These are phyloP conservation scores for Phenganax marumi DNA, from an alignment of 92 coral and sea anemone species.

Conservation along the genomic window DNA sequence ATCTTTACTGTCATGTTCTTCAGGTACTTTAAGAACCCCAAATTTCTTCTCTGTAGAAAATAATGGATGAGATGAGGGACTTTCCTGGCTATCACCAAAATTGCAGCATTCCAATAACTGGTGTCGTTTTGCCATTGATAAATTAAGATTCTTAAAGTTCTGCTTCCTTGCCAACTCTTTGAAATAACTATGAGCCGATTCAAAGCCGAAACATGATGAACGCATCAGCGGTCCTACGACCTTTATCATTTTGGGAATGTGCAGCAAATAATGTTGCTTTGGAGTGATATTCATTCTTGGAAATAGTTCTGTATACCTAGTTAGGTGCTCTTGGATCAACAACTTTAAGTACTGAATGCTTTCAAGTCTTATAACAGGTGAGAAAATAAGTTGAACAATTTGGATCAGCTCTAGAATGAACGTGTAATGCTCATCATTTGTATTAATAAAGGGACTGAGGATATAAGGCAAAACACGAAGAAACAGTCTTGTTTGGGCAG, in stretches of 20 bases:
- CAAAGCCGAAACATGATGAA: background rate
- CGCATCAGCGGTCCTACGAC: background rate
- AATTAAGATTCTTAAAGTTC: too few species aligned
- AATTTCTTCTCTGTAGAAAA: too few species aligned
- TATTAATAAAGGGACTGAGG: background rate
- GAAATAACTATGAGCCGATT: conserved; percentile 37
- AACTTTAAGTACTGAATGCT: background rate
- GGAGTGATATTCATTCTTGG: conserved; percentile 1
- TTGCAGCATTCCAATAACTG: too few species aligned
- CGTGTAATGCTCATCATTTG: background rate
- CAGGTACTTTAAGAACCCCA: too few species aligned
- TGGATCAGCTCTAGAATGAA: background rate
- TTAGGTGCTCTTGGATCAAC: background rate
- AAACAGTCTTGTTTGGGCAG: conserved; percentile 19
- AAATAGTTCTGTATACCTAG: background rate
- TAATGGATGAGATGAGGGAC: too few species aligned
- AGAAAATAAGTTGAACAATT: conserved; percentile 1
- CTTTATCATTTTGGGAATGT: background rate
- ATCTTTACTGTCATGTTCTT: too few species aligned
- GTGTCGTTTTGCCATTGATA: too few species aligned
- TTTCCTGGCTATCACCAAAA: too few species aligned
- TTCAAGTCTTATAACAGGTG: background rate
- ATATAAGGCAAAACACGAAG: conserved; percentile 14
- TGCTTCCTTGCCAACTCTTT: conserved; percentile 27
- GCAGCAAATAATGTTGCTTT: conserved; percentile 24